Evolutionary conservation across 2,113 vertebrate genomes (phyloP).

Genomic region (Leptodactylus fuscus): DNA sequence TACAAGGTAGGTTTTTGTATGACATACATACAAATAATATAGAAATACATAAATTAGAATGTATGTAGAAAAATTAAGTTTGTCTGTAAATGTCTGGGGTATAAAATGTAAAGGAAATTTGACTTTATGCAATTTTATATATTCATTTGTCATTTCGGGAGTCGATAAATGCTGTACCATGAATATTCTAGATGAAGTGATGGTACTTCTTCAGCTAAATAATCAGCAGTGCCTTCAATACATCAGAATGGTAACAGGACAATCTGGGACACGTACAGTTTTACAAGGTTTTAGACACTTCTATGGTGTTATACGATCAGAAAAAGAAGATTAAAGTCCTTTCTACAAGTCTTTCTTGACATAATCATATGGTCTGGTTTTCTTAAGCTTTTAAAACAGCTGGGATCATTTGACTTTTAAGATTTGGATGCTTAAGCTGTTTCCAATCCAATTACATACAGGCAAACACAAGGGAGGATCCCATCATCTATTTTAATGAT

Average conservation of each 20-base stretch:
- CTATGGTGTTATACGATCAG: constrained; percentile 61
- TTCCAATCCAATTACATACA: constrained; percentile 39
- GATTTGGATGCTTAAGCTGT: constrained; percentile 31
- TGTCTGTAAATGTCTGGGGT: no score
- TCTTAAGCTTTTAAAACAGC: constrained; percentile 30
- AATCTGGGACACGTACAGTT: neutral
- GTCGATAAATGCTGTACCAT: neutral
- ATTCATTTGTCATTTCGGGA: no score
- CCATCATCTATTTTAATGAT: constrained; percentile 26
- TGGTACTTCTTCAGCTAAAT: neutral
- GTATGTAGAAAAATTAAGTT: no score
- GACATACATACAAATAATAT: no score
- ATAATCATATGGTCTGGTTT: constrained; percentile 32
- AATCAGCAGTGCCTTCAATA: neutral
- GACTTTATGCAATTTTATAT: no score
- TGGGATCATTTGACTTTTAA: constrained; percentile 42
- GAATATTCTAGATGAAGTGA: neutral
- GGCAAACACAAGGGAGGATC: constrained; percentile 4
- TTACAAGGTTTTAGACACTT: constrained; percentile 61
- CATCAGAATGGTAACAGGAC: neutral
- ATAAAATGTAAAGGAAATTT: no score
- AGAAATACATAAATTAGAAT: no score
- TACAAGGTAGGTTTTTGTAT: no score
- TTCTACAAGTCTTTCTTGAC: constrained; percentile 41
- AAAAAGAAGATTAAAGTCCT: constrained; percentile 66